Evolutionary conservation across 2,797 vertebrate species (phyloP).

Genomic region (Argentina silus): DNA sequence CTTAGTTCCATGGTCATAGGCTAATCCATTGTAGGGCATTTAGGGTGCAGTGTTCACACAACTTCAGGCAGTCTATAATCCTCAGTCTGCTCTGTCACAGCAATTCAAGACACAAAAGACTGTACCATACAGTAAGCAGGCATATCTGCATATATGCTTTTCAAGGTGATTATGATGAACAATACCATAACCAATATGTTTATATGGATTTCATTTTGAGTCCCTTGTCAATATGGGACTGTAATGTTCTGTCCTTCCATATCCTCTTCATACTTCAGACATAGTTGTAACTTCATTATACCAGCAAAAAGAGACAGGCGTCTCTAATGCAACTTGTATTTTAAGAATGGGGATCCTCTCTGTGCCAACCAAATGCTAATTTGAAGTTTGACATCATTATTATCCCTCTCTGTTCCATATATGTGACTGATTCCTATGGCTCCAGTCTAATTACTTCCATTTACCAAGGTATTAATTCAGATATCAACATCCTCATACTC

Average conservation of each 20-base stretch:
- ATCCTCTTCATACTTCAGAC: neutral
- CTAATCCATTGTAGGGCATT: conserved; percentile 45
- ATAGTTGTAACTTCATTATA: conserved; percentile 1
- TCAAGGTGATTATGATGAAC: neutral
- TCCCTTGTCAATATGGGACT: too few relatives aligned
- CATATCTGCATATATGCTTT: neutral
- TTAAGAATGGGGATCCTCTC: conserved; percentile 30
- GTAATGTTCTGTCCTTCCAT: neutral
- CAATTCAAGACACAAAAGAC: neutral
- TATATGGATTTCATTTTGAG: too few relatives aligned
- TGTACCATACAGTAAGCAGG: neutral
- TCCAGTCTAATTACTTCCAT: conserved; percentile 74
- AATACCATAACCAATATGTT: too few relatives aligned
- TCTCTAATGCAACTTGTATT: conserved; percentile 43
- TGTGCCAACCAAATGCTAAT: conserved; percentile 48
- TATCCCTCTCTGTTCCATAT: conserved; percentile 32
- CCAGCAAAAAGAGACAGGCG: conserved; percentile 40
- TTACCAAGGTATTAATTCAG: conserved; percentile 71
- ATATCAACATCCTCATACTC: conserved; percentile 53
- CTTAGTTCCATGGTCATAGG: conserved; percentile 34
- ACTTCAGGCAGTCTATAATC: neutral
- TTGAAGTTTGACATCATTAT: conserved; percentile 58
- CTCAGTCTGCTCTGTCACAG: neutral
- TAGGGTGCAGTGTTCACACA: conserved; percentile 15
- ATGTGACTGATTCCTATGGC: conserved; percentile 61